Evolutionary conservation across 2,797 vertebrate genomes (phyloP).

Genomic region (Myripristis murdjan): DNA sequence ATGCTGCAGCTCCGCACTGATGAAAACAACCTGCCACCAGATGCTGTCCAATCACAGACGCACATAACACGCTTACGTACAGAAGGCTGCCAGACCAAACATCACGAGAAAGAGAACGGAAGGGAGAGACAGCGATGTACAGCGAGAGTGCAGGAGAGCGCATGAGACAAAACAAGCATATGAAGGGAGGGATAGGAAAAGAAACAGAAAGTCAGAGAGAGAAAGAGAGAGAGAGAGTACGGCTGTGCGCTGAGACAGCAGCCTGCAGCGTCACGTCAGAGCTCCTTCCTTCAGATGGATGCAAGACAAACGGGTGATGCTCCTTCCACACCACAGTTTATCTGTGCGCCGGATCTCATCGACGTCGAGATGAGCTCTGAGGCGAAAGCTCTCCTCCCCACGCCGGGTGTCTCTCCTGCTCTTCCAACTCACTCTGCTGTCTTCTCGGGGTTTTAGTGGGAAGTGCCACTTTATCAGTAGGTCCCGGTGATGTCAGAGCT

Average conservation of each 20-base stretch:
- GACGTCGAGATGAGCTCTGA: constrained; percentile 1
- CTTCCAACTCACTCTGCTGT: constrained; percentile 13
- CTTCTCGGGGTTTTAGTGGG: constrained; percentile 46
- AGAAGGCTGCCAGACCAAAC: constrained; percentile 53
- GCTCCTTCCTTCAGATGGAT: constrained; percentile 45
- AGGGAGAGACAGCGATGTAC: not conserved
- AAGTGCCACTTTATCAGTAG: constrained; percentile 58
- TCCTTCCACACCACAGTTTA: constrained; percentile 51
- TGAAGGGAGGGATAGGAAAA: constrained; percentile 48
- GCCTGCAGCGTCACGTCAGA: constrained; percentile 49
- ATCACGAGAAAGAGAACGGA: constrained; percentile 45
- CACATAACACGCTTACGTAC: constrained; percentile 44
- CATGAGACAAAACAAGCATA: constrained; percentile 32
- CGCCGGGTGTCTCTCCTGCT: constrained; percentile 1
- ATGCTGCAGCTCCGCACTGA: constrained; percentile 58
- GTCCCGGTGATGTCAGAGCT: constrained; percentile 63
- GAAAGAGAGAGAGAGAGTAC: constrained; percentile 26
- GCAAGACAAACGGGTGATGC: constrained; percentile 43
- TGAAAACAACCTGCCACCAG: constrained; percentile 70
- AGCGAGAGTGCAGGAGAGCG: constrained; percentile 3
- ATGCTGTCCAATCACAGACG: constrained; percentile 65
- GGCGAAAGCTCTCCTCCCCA: constrained; percentile 13
- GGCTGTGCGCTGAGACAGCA: constrained; percentile 28
- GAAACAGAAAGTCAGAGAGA: constrained; percentile 43
- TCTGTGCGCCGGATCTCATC: constrained; percentile 11